Evolutionary conservation across 2,888 invertebrate species (phyloP), one percentile per base, ranked within the genome.

Genomic region (Drosophila neoperkinsi): DNA sequence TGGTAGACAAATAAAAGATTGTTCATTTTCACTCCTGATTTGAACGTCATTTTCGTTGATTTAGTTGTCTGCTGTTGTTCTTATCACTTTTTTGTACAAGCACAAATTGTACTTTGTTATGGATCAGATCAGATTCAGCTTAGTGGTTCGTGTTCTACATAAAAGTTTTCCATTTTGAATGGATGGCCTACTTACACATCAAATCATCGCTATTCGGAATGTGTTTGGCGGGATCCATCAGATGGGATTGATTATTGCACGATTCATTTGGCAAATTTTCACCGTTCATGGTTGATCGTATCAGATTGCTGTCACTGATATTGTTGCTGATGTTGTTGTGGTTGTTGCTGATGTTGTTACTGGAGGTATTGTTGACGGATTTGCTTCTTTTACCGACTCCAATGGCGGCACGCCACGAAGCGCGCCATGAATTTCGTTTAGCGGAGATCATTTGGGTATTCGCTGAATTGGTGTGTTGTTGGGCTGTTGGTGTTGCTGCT

Each of bases 391-490:
- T 63, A 36, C 71, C 74, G 30, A 68, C 74, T 34, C 78, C 84
- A 60, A 75, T 66, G 46, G 90, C 88, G 36, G 90, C 64, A 33
- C 91, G 88, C 90, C 90, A 92, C 50, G 90, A 80, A 81, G 82
- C 79, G 57, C 92, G 92, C 91, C 91, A 92, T 51, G 91, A 89
- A 71, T 82, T 88, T 57, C 83, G 72, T 77, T 91, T 91, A 21
- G 74, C 84, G 50, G 81, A 81, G 77, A 90, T 81, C 77, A 82
- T 72, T 61, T 82, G 79, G 58, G 75, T 66, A 16, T 67, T 75
- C 50, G 77, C 60, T 52, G 72, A 69, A 73, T 53, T 69, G 50
- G 57, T 25, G 53, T 18, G 80, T 67, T 58, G 81, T 43, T 31
- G 82, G n/a, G 74, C 61, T 49, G 74, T 43, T 41, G 61, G 21